These are phyloP conservation scores for Lasioglossum baleicum DNA, from an alignment of 1,140 invertebrate genomes.

Conservation along the genomic window DNA sequence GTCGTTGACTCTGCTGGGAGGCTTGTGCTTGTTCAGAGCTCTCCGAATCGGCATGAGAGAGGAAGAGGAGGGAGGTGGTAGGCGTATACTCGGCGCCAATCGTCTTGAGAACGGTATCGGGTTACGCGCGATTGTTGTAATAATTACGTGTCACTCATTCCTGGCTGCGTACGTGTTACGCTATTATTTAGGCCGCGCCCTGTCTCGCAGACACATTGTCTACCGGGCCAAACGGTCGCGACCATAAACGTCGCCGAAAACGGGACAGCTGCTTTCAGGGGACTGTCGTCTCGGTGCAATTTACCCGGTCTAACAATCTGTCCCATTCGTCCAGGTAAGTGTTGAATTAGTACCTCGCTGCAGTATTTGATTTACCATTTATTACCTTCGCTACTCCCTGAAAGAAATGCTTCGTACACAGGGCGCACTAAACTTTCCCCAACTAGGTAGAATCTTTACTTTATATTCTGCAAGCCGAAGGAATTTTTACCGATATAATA, in stretches of 20 bases:
- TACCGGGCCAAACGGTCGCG: background rate
- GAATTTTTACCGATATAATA: too few species aligned
- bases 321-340: too few species aligned
- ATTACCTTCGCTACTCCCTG: too few species aligned
- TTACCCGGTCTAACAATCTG: too few species aligned
- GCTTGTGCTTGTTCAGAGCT: slow-evolving; percentile 2
- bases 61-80: slow-evolving; percentile 5
- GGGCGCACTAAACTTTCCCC: too few species aligned
- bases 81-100: slow-evolving; percentile 51
- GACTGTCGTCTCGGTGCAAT: too few species aligned
- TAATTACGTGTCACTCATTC: slow-evolving; percentile 45
- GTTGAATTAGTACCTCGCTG: too few species aligned
- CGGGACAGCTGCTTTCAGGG: background rate
- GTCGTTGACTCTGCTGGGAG: slow-evolving; percentile 27
- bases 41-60: too few species aligned
- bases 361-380: too few species aligned
- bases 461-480: too few species aligned
- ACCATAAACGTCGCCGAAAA: background rate
- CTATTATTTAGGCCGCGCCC: slow-evolving; percentile 46
- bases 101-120: slow-evolving; percentile 30
- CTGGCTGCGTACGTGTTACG: slow-evolving; percentile 26
- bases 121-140: slow-evolving; percentile 46
- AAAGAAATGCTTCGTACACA: too few species aligned
- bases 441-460: too few species aligned
- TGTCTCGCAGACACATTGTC: slow-evolving; percentile 17